Base-by-base conservation (phyloP, 2,113 vertebrate species). In the Chaetorhynchus papuensis region DNA sequence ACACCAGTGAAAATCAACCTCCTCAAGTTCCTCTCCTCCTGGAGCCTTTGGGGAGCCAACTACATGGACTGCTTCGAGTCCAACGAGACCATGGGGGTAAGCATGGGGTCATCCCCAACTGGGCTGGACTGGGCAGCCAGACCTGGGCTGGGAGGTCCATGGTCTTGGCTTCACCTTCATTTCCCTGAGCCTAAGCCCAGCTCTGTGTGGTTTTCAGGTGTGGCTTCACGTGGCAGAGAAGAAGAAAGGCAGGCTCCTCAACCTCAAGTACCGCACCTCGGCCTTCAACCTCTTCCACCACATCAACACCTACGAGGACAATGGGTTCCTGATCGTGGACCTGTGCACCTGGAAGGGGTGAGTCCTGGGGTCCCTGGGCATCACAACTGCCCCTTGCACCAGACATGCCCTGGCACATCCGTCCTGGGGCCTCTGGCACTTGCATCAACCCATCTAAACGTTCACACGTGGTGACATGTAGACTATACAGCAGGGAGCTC, bases 61-160 rank as follows among this genome's bases (percentile, higher is more conserved):
- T 99, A 99, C 97, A 99, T 99, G 99, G 99, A 99, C 96, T 99
- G 99, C 90, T 99, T 99, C 2, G 99, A 99, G 96, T 99, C 99
- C 83, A 99, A 99, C 4, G 99, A 99, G 97, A 98, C 95, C 74
- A 99, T 99, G 98, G 99, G 99, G 89, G 99, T 99, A 96, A 97
- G 98, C 35, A 8, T 2, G 3, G 8, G 4, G 9, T 27, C 3
- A 2, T 27, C 44, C 63, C 53, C 39, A 61, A 57, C 52, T 24
- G n/a, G 87, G 65, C 63, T 63, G 45, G 7, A 26, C n/a, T 80
- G 83, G 35, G 76, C 87, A 27, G n/a, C 41, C 27, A 53, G 3
- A 47, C 86, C 63, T 23, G 17, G 28, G 1, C 8, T 27, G 30
- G 37, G n/a, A 66, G 24, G 3, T 24, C 41, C 24, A 0, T 26